Base-by-base conservation (phyloP, 1,140 invertebrate species). In the Aphis gossypii region DNA sequence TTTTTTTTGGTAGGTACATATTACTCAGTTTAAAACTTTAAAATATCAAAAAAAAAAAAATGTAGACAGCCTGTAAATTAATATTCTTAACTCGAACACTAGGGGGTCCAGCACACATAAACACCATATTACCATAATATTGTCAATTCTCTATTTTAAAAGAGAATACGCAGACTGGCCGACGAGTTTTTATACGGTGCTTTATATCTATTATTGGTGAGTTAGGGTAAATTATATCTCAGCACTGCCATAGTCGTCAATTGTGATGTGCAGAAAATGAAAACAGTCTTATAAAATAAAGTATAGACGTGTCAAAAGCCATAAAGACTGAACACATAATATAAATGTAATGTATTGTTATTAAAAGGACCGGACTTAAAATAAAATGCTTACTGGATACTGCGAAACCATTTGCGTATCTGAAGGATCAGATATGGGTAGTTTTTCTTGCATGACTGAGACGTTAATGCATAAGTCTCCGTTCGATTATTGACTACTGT, bases 371-470 rank as follows among this genome's bases (percentile, higher is more conserved):
- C 18, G 51, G 18, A 35, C n/a, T 87, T 35, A 35, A 88, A 23
- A 46, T 14, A 51, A 41, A 23, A 76, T 7, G 9, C 82, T 92
- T 92, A 92, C 91, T 35, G 91, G 82, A 25, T 92, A 51, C 23
- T 92, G 91, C 18, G 82, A 38, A 51, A 92, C 38, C 0, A 54
- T 44, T 92, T 92, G 91, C 8, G 9, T n/a, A n/a, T 92, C 76
- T 14, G 91, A 44, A 48, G 46, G 76, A 20, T 92, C 91, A 46
- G 82, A 84, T 54, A 30, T 92, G 46, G 76, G n/a, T 35, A 84
- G n/a, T 92, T 92, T 92, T 23, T 84, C 91, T 92, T 92, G 91
- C 91, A 92, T 92, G 54, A 5, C 23, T n/a, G 11, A 11, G 86
- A 8, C 4, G 44, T 46, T 84, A 25, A 25, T 25, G 44, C 83